Percentiles rank a stretch among this genome's conserved stretches.
Conservation (phyloP, 2,888 invertebrate species). For the Tryphoninae sp. region DNA sequence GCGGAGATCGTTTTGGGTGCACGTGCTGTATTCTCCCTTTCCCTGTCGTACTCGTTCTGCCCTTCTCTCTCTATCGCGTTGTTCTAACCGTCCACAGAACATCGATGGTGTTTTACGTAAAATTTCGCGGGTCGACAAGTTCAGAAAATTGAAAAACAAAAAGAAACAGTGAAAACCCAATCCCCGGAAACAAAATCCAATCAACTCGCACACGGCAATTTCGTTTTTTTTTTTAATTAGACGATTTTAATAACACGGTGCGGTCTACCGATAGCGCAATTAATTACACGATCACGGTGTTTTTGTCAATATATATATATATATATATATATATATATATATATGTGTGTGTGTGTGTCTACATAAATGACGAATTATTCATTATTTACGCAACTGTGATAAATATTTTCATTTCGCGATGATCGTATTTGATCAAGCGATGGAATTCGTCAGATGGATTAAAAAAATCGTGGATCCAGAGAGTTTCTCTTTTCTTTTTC, state of each 20-base stretch:
- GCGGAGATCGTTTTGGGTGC: background rate
- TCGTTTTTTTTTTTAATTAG: background rate
- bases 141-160: slow-evolving; percentile 3
- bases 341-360: too few relatives aligned
- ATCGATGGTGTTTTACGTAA: background rate
- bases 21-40: background rate
- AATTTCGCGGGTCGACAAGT: slow-evolving; percentile 4
- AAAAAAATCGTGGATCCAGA: background rate
- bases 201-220: slow-evolving; percentile 6
- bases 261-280: background rate
- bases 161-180: background rate
- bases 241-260: background rate
- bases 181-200: slow-evolving; percentile 14
- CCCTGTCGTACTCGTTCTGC: background rate
- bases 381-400: too few relatives aligned
- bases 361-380: background rate
- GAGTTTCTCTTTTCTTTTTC: background rate
- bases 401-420: background rate
- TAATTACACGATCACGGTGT: background rate
- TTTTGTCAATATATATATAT: background rate
- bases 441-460: background rate
- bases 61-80: slow-evolving; percentile 34
- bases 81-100: background rate
- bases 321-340: background rate
- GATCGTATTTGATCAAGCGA: background rate